Conservation (phyloP, 2,797 vertebrate species). For the Onychomys arenicola region DNA sequence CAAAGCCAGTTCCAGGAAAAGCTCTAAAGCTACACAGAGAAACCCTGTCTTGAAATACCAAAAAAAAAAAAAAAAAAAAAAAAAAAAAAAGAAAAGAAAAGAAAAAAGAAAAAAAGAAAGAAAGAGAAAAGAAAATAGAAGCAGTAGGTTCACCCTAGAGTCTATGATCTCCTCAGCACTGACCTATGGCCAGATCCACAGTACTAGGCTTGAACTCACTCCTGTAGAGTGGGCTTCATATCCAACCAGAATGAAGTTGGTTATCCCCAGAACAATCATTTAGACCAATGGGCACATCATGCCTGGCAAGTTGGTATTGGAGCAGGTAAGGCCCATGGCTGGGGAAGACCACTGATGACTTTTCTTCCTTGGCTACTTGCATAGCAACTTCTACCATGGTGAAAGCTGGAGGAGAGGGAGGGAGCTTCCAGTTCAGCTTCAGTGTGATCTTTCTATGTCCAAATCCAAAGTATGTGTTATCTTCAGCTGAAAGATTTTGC, state of each 20-base stretch:
- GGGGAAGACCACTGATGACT: not conserved
- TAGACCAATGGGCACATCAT: not conserved
- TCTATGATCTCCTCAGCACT: too few species aligned
- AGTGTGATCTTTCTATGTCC: too few species aligned
- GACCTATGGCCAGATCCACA: not conserved
- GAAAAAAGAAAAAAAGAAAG: too few species aligned
- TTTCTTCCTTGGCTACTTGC: not conserved
- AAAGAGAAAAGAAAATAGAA: too few species aligned
- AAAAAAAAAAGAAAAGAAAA: too few species aligned
- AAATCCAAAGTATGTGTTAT: not conserved
- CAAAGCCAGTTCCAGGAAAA: too few species aligned
- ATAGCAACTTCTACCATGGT: too few species aligned
- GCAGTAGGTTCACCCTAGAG: not conserved
- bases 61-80: too few species aligned
- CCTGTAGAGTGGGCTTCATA: not conserved
- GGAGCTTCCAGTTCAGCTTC: not conserved
- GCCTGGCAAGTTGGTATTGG: not conserved
- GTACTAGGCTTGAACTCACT: not conserved
- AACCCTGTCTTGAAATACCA: too few species aligned
- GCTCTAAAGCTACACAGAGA: too few species aligned
- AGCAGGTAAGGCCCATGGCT: not conserved
- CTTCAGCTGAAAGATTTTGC: not conserved
- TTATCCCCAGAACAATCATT: not conserved
- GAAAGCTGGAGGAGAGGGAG: not conserved
- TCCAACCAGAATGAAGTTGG: not conserved